Conservation (phyloP, 92 coral and sea anemone genomes). For the Phenganax subtilis region DNA sequence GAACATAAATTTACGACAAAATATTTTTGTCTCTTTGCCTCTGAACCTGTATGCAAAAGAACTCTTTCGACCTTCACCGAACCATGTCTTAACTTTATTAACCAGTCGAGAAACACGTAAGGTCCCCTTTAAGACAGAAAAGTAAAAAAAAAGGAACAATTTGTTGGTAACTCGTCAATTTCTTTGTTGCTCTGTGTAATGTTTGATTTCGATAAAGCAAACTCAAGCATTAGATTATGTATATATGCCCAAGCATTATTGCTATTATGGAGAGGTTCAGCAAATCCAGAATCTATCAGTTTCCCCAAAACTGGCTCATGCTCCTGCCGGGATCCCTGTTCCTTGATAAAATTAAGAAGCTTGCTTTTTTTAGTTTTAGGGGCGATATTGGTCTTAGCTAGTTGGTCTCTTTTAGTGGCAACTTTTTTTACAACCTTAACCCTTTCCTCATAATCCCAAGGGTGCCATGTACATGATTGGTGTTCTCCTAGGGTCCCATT, state of each 20-base stretch:
- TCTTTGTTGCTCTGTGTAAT: constrained; percentile 11
- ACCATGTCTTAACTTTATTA: constrained; percentile 45
- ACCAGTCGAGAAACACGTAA: constrained; percentile 30
- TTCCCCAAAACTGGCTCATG: constrained; percentile 48
- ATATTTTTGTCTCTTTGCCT: constrained; percentile 52
- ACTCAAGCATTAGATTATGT: constrained; percentile 49
- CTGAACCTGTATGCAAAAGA: constrained; percentile 50
- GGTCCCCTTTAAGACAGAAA: not conserved
- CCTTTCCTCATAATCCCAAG: constrained; percentile 13
- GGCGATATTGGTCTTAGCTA: not conserved
- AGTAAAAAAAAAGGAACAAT: not conserved
- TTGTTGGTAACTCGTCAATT: constrained; percentile 6
- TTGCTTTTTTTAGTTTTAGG: constrained; percentile 47
- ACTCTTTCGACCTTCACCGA: constrained; percentile 48
- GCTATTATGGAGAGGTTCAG: constrained; percentile 53
- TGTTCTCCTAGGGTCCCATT: constrained; percentile 43
- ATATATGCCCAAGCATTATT: constrained; percentile 57
- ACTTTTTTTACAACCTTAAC: constrained; percentile 17
- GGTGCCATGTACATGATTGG: constrained; percentile 23
- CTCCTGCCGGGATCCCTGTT: constrained; percentile 54
- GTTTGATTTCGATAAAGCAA: constrained; percentile 34
- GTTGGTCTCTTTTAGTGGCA: constrained; percentile 13
- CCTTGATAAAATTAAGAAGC: constrained; percentile 46
- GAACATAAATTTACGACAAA: constrained; percentile 51
- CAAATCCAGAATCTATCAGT: constrained; percentile 53